Evolutionary conservation across 2,113 vertebrate genomes (phyloP).

Genomic region (Willisornis vidua): DNA sequence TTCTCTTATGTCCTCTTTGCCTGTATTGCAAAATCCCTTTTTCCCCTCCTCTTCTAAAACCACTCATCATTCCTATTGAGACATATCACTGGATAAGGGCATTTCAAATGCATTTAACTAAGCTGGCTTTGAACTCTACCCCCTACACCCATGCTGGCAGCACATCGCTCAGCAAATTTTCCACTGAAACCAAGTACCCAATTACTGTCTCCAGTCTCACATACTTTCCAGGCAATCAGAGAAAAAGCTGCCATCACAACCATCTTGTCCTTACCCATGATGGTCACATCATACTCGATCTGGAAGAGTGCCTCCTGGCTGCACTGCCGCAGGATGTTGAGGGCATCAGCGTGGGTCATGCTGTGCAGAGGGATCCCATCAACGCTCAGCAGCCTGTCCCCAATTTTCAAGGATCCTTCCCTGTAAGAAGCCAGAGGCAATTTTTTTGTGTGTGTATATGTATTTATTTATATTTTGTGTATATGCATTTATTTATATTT

Average conservation of each 20-base stretch:
- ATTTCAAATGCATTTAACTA: neutral
- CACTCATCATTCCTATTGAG: neutral
- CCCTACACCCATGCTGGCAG: neutral
- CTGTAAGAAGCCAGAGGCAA: constrained; percentile 67
- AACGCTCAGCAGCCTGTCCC: constrained; percentile 90
- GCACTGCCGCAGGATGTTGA: constrained; percentile 89
- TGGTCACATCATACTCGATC: constrained; percentile 93
- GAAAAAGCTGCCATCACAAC: neutral
- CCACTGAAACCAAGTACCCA: neutral
- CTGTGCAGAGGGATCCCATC: constrained; percentile 91
- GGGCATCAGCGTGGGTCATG: constrained; percentile 87
- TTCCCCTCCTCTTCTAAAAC: neutral
- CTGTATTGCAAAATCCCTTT: neutral
- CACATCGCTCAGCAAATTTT: neutral
- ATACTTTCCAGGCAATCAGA: neutral
- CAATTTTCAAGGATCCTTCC: constrained; percentile 91
- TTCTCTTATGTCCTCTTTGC: neutral
- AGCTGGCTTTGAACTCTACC: neutral
- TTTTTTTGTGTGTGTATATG: neutral
- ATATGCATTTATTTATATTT: neutral
- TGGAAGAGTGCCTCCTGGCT: constrained; percentile 93
- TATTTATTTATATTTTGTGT: neutral
- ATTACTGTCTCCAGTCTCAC: neutral
- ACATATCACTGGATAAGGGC: neutral
- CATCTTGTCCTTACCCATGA: constrained; percentile 87